A percentile compares a stretch with the other conserved stretches of the same genome.
Conservation (phyloP, 2,888 invertebrate genomes). For the Falcaria lacertinaria region DNA sequence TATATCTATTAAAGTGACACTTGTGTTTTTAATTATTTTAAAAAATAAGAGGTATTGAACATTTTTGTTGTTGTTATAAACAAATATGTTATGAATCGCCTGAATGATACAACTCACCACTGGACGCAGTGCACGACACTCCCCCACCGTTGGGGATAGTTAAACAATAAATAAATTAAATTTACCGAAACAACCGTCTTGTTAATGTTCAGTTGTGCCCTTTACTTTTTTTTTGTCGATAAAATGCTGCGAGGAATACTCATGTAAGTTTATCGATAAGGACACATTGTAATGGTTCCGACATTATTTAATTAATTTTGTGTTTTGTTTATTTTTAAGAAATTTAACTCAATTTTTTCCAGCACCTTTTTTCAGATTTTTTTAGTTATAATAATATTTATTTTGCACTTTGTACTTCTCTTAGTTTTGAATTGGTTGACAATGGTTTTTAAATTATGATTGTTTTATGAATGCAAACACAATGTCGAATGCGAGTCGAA, state of each 20-base stretch:
- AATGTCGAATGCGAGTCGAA: too few relatives aligned
- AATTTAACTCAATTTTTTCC: background rate
- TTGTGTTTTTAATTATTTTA: too few relatives aligned
- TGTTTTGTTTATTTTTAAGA: constrained; percentile 5
- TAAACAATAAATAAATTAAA: constrained; percentile 70
- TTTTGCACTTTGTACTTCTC: too few relatives aligned
- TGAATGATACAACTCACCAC: constrained; percentile 10
- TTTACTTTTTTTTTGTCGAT: constrained; percentile 6
- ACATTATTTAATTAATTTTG: constrained; percentile 10
- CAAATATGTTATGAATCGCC: background rate
- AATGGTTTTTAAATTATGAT: too few relatives aligned
- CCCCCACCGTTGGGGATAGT: constrained; percentile 58
- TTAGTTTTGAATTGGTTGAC: too few relatives aligned
- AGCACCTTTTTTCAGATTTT: too few relatives aligned
- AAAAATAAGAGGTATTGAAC: too few relatives aligned
- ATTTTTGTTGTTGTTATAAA: too few relatives aligned
- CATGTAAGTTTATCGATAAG: constrained; percentile 45
- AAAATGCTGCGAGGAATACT: constrained; percentile 48
- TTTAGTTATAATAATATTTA: too few relatives aligned
- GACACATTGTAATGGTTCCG: constrained; percentile 21
- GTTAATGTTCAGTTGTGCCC: constrained; percentile 15
- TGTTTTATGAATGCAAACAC: too few relatives aligned
- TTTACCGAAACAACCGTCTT: constrained; percentile 15
- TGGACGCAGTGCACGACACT: constrained; percentile 59
- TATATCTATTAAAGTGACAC: too few relatives aligned